Percentiles rank a stretch among this genome's conserved stretches.
Conservation (phyloP, 2,888 invertebrate genomes). For the Mimumesa dahlbomi region DNA sequence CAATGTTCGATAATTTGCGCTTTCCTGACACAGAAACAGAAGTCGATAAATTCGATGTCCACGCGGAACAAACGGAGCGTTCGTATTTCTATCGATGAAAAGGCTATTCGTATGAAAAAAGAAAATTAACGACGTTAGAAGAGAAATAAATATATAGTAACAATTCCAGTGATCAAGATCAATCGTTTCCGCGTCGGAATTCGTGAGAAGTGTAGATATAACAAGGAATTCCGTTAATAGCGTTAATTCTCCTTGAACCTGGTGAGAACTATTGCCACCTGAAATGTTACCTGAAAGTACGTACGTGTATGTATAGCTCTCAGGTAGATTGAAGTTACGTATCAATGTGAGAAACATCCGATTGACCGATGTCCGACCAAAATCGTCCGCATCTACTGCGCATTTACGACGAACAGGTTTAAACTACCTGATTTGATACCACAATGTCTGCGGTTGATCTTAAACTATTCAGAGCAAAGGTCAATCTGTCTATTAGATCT, state of each 20-base stretch:
- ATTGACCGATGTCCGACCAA: conserved; percentile 3
- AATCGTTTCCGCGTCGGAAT: conserved; percentile 6
- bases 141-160: too few species aligned
- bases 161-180: conserved; percentile 4
- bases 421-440: conserved; percentile 5
- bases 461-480: not conserved
- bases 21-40: not conserved
- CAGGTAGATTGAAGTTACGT: conserved; percentile 27
- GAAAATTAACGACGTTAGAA: conserved; percentile 2
- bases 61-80: not conserved
- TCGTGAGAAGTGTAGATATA: too few species aligned
- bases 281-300: not conserved
- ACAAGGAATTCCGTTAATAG: conserved; percentile 18
- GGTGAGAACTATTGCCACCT: conserved; percentile 13
- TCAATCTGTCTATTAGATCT: too few species aligned
- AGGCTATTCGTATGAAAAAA: not conserved
- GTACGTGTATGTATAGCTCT: too few species aligned
- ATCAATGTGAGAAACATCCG: too few species aligned
- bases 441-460: not conserved
- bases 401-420: not conserved
- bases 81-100: not conserved
- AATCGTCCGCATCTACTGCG: conserved; percentile 15
- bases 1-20: conserved; percentile 15
- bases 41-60: not conserved
- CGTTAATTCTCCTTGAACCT: conserved; percentile 8